Conservation (phyloP, 2,888 invertebrate species). For the Pollenia labialis region DNA sequence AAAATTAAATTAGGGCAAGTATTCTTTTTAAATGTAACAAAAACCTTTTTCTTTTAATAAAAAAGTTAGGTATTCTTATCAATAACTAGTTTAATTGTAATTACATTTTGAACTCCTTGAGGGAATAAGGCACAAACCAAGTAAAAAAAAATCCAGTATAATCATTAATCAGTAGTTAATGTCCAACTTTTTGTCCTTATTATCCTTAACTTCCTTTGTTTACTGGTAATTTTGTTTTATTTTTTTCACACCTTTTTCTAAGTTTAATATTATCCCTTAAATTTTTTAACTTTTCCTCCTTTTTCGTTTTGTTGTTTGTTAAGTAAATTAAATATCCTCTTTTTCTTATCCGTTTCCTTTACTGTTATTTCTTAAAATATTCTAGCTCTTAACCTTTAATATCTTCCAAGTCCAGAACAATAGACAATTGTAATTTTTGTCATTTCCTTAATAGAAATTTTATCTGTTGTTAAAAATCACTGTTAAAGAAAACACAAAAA, state of each 20-base stretch:
- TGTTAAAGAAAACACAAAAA: constrained; percentile 31
- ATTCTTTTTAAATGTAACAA: neutral
- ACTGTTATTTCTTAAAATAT: constrained; percentile 49
- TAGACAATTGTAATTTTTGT: constrained; percentile 81
- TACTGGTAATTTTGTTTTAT: constrained; percentile 62
- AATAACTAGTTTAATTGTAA: constrained; percentile 22
- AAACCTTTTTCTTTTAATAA: neutral
- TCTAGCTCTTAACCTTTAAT: constrained; percentile 68
- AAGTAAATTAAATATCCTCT: constrained; percentile 72
- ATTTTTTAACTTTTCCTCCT: constrained; percentile 3
- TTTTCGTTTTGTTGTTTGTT: constrained; percentile 46
- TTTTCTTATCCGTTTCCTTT: constrained; percentile 38
- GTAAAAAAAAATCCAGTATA: constrained; percentile 19
- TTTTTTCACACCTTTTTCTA: constrained; percentile 68
- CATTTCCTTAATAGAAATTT: constrained; percentile 84
- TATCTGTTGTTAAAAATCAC: constrained; percentile 79
- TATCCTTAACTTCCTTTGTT: constrained; percentile 57
- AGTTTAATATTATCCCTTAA: constrained; percentile 33
- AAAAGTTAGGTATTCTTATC: too few relatives aligned
- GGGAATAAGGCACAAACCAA: constrained; percentile 1
- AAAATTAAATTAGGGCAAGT: too few relatives aligned
- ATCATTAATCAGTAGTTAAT: constrained; percentile 70
- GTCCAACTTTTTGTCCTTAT: constrained; percentile 59
- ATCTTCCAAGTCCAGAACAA: constrained; percentile 75
- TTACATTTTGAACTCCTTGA: constrained; percentile 54